Evolutionary conservation across 2,888 invertebrate species (phyloP).

Genomic region (Drosophila pseudotakahashii): DNA sequence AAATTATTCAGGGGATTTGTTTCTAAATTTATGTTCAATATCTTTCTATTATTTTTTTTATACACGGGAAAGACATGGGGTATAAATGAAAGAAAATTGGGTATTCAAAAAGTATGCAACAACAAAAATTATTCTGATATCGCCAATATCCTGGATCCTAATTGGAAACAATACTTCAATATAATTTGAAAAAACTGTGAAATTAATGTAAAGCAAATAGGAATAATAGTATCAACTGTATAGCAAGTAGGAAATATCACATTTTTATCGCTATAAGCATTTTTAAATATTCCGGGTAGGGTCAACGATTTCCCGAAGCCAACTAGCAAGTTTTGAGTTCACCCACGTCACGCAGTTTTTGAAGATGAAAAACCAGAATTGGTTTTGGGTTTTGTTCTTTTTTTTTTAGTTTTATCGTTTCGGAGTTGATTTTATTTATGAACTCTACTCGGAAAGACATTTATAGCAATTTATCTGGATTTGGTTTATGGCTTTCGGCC

Average conservation of each 20-base stretch:
- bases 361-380: constrained; percentile 31
- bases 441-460: constrained; percentile 73
- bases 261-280: not conserved
- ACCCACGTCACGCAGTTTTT: constrained; percentile 23
- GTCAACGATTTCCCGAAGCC: constrained; percentile 18
- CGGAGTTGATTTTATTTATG: constrained; percentile 67
- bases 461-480: constrained; percentile 74
- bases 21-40: too few relatives aligned
- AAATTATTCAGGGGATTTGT: not conserved
- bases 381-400: constrained; percentile 5
- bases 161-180: too few relatives aligned
- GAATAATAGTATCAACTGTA: not conserved
- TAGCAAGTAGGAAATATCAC: constrained; percentile 2
- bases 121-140: too few relatives aligned
- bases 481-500: constrained; percentile 46
- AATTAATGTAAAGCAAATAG: too few relatives aligned
- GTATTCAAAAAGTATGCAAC: too few relatives aligned
- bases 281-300: constrained; percentile 20
- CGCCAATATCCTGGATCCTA: too few relatives aligned
- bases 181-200: too few relatives aligned
- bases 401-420: constrained; percentile 45
- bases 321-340: constrained; percentile 15
- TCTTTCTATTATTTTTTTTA: too few relatives aligned
- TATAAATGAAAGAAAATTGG: too few relatives aligned
- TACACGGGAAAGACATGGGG: too few relatives aligned